Evolutionary conservation across 2,888 invertebrate genomes (phyloP).

Genomic region (Yponomeuta cagnagella): DNA sequence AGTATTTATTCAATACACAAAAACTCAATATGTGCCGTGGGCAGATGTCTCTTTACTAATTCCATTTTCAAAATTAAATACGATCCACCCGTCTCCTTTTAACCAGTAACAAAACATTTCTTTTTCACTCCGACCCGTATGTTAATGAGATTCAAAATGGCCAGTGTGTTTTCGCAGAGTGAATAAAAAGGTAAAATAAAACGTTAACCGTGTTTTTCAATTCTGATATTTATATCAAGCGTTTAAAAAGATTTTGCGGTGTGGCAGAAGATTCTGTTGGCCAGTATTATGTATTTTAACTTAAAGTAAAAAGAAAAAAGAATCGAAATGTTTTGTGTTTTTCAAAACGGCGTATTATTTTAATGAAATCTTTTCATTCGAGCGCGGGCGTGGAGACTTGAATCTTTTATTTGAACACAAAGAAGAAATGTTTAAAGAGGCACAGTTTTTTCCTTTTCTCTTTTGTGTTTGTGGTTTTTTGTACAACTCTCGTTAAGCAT

Average conservation of each 20-base stretch:
- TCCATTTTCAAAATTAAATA: conserved; percentile 14
- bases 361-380: conserved; percentile 46
- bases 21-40: conserved; percentile 22
- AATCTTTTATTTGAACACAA: conserved; percentile 22
- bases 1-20: neutral
- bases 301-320: conserved; percentile 23
- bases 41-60: conserved; percentile 47
- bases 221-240: neutral
- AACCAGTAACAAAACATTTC: conserved; percentile 24
- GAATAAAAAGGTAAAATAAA: conserved; percentile 14
- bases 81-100: conserved; percentile 12
- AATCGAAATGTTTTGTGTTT: conserved; percentile 35
- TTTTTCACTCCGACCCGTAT: conserved; percentile 35
- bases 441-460: conserved; percentile 26
- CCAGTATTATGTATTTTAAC: conserved; percentile 44
- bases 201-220: neutral
- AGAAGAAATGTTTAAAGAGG: conserved; percentile 23
- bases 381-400: conserved; percentile 31
- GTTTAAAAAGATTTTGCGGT: neutral
- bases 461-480: conserved; percentile 32
- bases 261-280: conserved; percentile 26
- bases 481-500: conserved; percentile 22
- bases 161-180: conserved; percentile 44
- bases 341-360: conserved; percentile 47
- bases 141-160: conserved; percentile 59